Conservation (phyloP, 64 coral and sea anemone genomes). For the Hydrozoanthus tunicans region DNA sequence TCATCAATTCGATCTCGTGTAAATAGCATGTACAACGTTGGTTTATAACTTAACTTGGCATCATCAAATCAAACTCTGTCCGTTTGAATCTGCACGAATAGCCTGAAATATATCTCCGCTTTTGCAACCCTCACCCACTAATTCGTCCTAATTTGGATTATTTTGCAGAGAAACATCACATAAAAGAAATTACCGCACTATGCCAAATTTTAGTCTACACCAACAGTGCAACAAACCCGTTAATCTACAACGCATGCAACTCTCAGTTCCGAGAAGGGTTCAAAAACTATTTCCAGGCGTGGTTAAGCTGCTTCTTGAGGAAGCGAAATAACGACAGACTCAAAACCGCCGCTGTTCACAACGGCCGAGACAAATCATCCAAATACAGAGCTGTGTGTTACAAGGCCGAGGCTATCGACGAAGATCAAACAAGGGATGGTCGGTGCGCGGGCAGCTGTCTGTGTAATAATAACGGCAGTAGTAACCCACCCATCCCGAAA, state of each 20-base stretch:
- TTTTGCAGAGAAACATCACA: constrained; percentile 11
- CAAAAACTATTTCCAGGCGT: constrained; percentile 80
- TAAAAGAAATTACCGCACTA: constrained; percentile 52
- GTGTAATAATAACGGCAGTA: constrained; percentile 20
- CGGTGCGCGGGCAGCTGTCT: background rate
- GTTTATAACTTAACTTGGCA: no score
- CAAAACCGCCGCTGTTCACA: background rate
- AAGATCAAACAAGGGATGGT: background rate
- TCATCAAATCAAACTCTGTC: no score
- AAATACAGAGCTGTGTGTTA: background rate
- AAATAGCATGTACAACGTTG: no score
- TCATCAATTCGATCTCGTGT: no score
- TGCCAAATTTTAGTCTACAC: constrained; percentile 90
- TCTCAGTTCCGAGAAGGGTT: constrained; percentile 90
- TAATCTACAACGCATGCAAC: constrained; percentile 89
- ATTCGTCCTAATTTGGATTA: background rate
- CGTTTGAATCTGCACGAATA: no score
- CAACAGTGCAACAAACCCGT: constrained; percentile 86
- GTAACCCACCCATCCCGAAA: background rate
- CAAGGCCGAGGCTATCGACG: background rate
- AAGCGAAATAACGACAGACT: constrained; percentile 7
- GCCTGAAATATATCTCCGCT: background rate
- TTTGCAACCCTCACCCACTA: background rate
- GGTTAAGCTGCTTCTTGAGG: constrained; percentile 52
- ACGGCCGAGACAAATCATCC: background rate